Evolutionary conservation across 2,797 vertebrate species (phyloP).

Genomic region (Yasuhikotakia modesta): DNA sequence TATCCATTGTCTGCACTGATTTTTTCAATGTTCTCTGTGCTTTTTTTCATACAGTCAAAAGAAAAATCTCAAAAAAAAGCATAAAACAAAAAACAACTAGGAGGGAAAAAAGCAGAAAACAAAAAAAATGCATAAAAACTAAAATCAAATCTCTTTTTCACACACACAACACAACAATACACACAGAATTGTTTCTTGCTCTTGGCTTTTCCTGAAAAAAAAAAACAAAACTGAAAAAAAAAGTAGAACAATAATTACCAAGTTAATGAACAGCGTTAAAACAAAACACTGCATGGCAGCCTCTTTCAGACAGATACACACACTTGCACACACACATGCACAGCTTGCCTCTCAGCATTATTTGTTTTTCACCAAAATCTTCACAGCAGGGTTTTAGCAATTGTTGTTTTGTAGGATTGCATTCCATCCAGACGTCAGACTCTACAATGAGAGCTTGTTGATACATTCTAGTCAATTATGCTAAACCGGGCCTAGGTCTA

Average conservation of each 20-base stretch:
- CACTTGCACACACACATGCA: conserved; percentile 53
- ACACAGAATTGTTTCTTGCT: conserved; percentile 67
- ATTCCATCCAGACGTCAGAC: conserved; percentile 72
- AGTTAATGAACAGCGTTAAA: conserved; percentile 75
- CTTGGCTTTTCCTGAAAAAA: conserved; percentile 68
- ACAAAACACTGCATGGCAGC: conserved; percentile 78
- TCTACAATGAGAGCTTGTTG: conserved; percentile 72
- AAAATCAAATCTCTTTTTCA: conserved; percentile 65
- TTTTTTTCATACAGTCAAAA: conserved; percentile 71
- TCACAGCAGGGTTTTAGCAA: conserved; percentile 75
- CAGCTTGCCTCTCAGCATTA: conserved; percentile 70
- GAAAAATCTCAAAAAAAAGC: conserved; percentile 55
- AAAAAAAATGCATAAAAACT: conserved; percentile 64
- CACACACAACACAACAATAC: conserved; percentile 48
- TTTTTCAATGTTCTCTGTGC: conserved; percentile 77
- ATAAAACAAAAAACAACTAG: conserved; percentile 55
- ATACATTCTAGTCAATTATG: conserved; percentile 66
- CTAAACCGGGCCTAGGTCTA: conserved; percentile 49
- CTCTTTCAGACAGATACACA: conserved; percentile 67
- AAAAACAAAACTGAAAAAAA: conserved; percentile 64
- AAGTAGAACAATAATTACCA: conserved; percentile 72
- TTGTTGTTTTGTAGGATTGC: conserved; percentile 75
- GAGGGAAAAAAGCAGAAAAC: conserved; percentile 63
- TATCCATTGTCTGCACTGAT: conserved; percentile 80
- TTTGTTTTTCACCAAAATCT: conserved; percentile 74